Base-by-base conservation (phyloP, 2,113 vertebrate species). In the Bufo gargarizans region DNA sequence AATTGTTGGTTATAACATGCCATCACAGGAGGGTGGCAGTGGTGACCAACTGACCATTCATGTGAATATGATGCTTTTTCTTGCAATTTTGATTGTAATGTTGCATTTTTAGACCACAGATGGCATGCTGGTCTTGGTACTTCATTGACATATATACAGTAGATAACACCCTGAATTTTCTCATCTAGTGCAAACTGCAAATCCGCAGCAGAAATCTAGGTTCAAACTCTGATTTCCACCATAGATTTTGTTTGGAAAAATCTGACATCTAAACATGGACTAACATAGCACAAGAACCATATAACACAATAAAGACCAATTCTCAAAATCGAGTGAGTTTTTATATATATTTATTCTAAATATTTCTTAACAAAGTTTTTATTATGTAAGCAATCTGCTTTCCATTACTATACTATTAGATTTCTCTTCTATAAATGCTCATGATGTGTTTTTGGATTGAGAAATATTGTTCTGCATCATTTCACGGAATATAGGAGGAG, bases 401-500 rank as follows among this genome's bases (percentile, higher is more conserved):
- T 50, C 69, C 45, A 86, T 79, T 86, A 86, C 58, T 61, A 43
- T 78, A 86, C 53, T 72, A 86, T 65, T 78, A 33, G 58, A 65
- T 86, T 76, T 76, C 33, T 47, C 43, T 86, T 61, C 45, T 86
- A 13, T 50, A 47, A 86, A 65, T 9, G 22, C 19, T 86, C 63
- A 86, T 77, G 56, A 86, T 53, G 10, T 71, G 16, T 71, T 69
- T 84, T 49, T 71, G 82, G 61, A 84, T 55, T 4, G 49, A 33
- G 50, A 12, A 71, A 14, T 9, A 19, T 4, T 55, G 16, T 69
- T 71, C 16, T 84, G 11, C 63, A 84, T 84, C 82, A 84, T 83
- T 83, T 83, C 63, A 33, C 13, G 47, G 81, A 83, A 82, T 82
- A 82, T 83, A n/a, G 16, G 49, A 84, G 49, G 47, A 69, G 63